A percentile compares a stretch with the other conserved stretches of the same genome.
phyloP scores from a whole-genome alignment of 2,113 vertebrate genomes.

The Stegostoma tigrinum region DNA sequence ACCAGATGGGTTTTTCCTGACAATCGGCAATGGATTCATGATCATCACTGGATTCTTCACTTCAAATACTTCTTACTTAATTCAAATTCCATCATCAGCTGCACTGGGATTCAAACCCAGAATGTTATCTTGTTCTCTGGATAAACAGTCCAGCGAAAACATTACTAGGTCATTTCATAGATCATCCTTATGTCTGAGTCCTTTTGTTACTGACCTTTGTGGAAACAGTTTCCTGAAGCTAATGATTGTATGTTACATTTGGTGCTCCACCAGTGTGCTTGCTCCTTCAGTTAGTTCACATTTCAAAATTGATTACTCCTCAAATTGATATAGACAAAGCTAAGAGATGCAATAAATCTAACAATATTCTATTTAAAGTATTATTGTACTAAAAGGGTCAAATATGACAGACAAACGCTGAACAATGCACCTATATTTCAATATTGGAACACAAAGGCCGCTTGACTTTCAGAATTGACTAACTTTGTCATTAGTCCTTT shows the following conservation, averaged over 20 bases:
- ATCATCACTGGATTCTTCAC: too few relatives aligned
- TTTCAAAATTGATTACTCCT: constrained; percentile 10
- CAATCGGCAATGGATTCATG: too few relatives aligned
- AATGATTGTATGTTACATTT: neutral
- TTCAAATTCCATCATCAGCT: too few relatives aligned
- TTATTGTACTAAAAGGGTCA: neutral
- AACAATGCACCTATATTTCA: constrained; percentile 10
- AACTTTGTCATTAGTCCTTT: constrained; percentile 7
- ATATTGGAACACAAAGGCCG: neutral
- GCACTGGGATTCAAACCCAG: too few relatives aligned
- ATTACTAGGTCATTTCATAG: too few relatives aligned
- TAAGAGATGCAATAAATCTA: neutral
- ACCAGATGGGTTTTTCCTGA: too few relatives aligned
- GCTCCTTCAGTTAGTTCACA: neutral
- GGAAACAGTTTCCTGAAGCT: neutral
- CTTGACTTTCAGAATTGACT: neutral
- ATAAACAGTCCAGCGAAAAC: too few relatives aligned
- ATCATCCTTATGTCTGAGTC: neutral
- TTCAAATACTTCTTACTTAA: too few relatives aligned
- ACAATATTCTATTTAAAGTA: neutral
- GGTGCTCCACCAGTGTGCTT: neutral
- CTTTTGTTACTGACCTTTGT: neutral
- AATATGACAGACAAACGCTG: constrained; percentile 25
- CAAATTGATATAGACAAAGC: constrained; percentile 21
- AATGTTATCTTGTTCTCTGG: too few relatives aligned